Percentiles rank a stretch among this genome's conserved stretches.
Conservation (phyloP, 2,888 invertebrate genomes). For the Athalia circularis region DNA sequence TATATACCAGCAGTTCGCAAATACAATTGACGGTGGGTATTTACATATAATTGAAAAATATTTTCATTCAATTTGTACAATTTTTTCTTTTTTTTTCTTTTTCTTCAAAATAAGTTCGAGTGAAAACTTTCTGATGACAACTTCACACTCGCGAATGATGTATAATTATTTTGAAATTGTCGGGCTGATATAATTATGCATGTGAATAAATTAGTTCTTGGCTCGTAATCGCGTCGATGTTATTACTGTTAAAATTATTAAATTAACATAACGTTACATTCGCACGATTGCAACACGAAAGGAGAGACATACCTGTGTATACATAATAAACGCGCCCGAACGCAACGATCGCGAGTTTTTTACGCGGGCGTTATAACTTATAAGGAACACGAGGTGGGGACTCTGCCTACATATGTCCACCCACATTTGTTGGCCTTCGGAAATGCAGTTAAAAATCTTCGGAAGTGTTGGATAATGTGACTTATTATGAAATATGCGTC, state of each 20-base stretch:
- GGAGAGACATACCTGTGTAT: too few relatives aligned
- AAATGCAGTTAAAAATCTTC: slow-evolving; percentile 40
- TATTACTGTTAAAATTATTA: slow-evolving; percentile 30
- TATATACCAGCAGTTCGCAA: too few relatives aligned
- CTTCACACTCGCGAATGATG: too few relatives aligned
- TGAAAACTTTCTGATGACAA: too few relatives aligned
- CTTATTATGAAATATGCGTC: neutral
- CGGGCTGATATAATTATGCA: neutral
- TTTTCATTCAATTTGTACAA: too few relatives aligned
- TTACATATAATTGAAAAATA: too few relatives aligned
- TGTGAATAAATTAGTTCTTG: slow-evolving; percentile 6
- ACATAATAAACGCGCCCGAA: neutral
- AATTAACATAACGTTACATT: slow-evolving; percentile 34
- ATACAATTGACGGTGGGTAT: too few relatives aligned
- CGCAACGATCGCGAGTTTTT: slow-evolving; percentile 9
- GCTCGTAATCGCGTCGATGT: slow-evolving; percentile 8
- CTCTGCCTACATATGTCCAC: slow-evolving; percentile 38
- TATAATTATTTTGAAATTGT: too few relatives aligned
- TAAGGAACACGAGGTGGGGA: slow-evolving; percentile 34
- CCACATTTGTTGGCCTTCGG: slow-evolving; percentile 40
- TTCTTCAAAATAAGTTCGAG: too few relatives aligned
- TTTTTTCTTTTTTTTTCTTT: too few relatives aligned
- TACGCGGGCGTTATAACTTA: slow-evolving; percentile 41
- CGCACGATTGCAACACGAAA: slow-evolving; percentile 41
- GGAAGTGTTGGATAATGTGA: slow-evolving; percentile 35